Percentiles rank a stretch among this genome's conserved stretches.
These are phyloP conservation scores for Harpagoxenus sublaevis DNA, from an alignment of 2,888 invertebrate genomes.

Conservation along the genomic window DNA sequence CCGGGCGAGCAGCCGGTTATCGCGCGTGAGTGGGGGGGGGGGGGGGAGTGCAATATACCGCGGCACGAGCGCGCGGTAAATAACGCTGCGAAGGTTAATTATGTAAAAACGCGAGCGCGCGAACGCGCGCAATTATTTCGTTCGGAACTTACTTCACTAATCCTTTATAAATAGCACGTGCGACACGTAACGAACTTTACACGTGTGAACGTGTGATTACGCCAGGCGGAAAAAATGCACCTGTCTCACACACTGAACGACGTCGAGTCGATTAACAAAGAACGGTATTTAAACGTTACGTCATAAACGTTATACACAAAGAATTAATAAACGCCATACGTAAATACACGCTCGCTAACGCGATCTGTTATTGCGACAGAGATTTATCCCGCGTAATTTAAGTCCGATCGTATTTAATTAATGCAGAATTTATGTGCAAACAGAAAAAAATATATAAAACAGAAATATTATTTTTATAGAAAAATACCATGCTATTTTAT, in stretches of 20 bases:
- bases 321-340: not conserved
- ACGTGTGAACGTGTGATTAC: constrained; percentile 50
- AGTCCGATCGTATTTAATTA: not conserved
- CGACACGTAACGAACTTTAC: constrained; percentile 36
- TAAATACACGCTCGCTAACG: not conserved
- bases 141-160: constrained; percentile 54
- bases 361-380: not conserved
- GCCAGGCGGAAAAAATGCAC: constrained; percentile 35
- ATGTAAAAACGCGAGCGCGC: constrained; percentile 60
- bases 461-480: not conserved
- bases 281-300: constrained; percentile 9
- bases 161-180: constrained; percentile 64
- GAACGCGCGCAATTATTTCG: constrained; percentile 59
- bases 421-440: not conserved
- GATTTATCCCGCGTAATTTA: constrained; percentile 10
- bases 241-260: constrained; percentile 35
- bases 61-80: constrained; percentile 46
- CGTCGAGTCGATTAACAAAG: constrained; percentile 16
- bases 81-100: constrained; percentile 69
- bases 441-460: not conserved
- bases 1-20: constrained; percentile 46
- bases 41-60: constrained; percentile 48
- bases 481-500: not conserved
- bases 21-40: constrained; percentile 15
- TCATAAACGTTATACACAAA: not conserved